Conservation (phyloP, 2,888 invertebrate species). For the Xylota segnis region DNA sequence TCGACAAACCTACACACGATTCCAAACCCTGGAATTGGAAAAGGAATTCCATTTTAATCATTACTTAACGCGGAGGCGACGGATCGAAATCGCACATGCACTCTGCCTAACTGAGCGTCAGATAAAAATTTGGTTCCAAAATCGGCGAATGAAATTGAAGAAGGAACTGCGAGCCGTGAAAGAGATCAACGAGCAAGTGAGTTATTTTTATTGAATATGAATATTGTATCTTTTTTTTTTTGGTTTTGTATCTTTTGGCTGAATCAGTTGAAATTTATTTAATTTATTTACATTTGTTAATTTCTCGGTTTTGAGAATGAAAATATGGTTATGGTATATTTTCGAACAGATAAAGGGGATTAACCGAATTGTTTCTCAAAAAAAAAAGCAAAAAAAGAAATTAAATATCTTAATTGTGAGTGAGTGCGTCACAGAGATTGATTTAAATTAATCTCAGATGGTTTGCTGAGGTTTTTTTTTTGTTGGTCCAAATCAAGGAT, state of each 20-base stretch:
- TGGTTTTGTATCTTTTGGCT: neutral
- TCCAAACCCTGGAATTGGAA: constrained; percentile 98
- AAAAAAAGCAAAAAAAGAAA: constrained; percentile 9
- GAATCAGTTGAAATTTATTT: constrained; percentile 56
- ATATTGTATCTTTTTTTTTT: constrained; percentile 22
- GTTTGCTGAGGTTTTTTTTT: constrained; percentile 1
- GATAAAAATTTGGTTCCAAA: constrained; percentile 99
- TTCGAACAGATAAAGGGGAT: constrained; percentile 62
- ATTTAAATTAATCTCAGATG: constrained; percentile 51
- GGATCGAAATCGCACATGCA: constrained; percentile 98
- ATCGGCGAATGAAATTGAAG: constrained; percentile 98
- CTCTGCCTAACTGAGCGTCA: constrained; percentile 98
- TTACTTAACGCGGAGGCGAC: constrained; percentile 96
- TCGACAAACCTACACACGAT: constrained; percentile 98
- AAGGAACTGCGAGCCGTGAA: constrained; percentile 97
- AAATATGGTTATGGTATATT: constrained; percentile 61
- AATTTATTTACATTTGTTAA: constrained; percentile 65
- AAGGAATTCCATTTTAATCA: constrained; percentile 99
- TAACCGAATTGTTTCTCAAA: constrained; percentile 60
- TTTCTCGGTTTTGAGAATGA: constrained; percentile 49
- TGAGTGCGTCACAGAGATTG: constrained; percentile 68
- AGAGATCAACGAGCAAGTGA: constrained; percentile 95
- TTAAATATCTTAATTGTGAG: constrained; percentile 55
- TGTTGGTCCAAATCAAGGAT: neutral
- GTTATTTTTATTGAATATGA: constrained; percentile 69